Conservation (phyloP, 2,797 vertebrate species). For the Setipinna tenuifilis region DNA sequence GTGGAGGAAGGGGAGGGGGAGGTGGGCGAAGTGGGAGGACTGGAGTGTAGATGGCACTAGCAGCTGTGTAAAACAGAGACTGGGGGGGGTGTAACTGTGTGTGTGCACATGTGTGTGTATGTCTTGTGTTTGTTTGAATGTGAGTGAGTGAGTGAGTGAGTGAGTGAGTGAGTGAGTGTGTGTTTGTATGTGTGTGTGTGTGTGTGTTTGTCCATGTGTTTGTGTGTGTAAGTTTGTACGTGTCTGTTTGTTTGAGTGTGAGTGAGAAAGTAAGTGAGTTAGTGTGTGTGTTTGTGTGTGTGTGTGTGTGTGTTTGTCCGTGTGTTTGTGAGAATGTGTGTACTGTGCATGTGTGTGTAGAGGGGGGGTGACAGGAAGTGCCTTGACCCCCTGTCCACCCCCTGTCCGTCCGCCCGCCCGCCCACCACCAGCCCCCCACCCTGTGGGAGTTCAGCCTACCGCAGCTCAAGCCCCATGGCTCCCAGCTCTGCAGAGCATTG, state of each 20-base stretch:
- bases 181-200: too few species aligned
- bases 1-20: slow-evolving; percentile 44
- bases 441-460: slow-evolving; percentile 72
- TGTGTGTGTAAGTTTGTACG: not conserved
- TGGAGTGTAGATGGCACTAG: slow-evolving; percentile 69
- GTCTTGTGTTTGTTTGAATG: not conserved
- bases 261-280: too few species aligned
- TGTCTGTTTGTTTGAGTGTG: too few species aligned
- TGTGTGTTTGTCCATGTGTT: not conserved
- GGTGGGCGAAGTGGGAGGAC: slow-evolving; percentile 67
- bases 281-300: not conserved
- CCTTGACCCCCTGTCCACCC: slow-evolving; percentile 70
- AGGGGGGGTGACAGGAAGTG: slow-evolving; percentile 74
- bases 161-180: too few species aligned
- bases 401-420: not conserved
- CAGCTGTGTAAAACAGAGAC: slow-evolving; percentile 79
- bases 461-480: slow-evolving; percentile 69
- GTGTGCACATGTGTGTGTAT: too few species aligned
- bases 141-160: not conserved
- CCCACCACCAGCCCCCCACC: slow-evolving; percentile 1
- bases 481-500: slow-evolving; percentile 67
- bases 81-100: slow-evolving; percentile 48
- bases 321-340: too few species aligned
- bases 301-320: not conserved
- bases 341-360: not conserved